Percentiles rank a stretch among this genome's conserved stretches.
Conservation (phyloP, 2,797 vertebrate species). For the Diplodus sargus region DNA sequence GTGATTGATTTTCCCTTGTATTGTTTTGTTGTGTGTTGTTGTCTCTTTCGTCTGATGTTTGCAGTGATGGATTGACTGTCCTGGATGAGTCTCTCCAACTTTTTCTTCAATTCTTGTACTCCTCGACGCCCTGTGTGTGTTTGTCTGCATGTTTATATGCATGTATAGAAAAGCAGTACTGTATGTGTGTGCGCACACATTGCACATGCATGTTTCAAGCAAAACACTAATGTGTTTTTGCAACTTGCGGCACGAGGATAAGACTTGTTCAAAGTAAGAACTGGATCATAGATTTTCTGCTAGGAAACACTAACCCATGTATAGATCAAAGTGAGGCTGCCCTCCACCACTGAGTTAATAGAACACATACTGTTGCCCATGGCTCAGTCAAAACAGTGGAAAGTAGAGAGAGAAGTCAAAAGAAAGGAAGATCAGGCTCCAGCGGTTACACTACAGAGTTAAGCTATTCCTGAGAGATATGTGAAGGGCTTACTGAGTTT, state of each 20-base stretch:
- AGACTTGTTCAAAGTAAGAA: slow-evolving; percentile 61
- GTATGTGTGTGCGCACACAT: not conserved
- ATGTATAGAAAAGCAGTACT: not conserved
- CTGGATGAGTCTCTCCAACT: slow-evolving; percentile 47
- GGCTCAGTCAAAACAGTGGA: slow-evolving; percentile 51
- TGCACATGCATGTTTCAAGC: slow-evolving; percentile 15
- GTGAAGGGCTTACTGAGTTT: slow-evolving; percentile 24
- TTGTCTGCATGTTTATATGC: not conserved
- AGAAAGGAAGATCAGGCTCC: slow-evolving; percentile 38
- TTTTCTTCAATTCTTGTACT: slow-evolving; percentile 32
- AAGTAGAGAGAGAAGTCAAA: slow-evolving; percentile 40
- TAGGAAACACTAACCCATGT: slow-evolving; percentile 52
- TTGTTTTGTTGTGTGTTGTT: slow-evolving; percentile 64
- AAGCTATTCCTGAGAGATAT: slow-evolving; percentile 38
- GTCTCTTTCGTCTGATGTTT: slow-evolving; percentile 49
- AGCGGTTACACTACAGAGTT: slow-evolving; percentile 27
- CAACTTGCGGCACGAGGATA: slow-evolving; percentile 38
- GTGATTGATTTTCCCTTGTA: slow-evolving; percentile 63
- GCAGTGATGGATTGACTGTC: slow-evolving; percentile 39
- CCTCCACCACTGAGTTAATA: slow-evolving; percentile 49
- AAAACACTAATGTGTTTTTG: not conserved
- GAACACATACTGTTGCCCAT: slow-evolving; percentile 47
- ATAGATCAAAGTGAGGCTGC: slow-evolving; percentile 61
- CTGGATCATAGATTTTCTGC: slow-evolving; percentile 67
- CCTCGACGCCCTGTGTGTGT: slow-evolving; percentile 11